phyloP scores from a whole-genome alignment of 1,140 invertebrate species.

The Pristionchus pacificus region DNA sequence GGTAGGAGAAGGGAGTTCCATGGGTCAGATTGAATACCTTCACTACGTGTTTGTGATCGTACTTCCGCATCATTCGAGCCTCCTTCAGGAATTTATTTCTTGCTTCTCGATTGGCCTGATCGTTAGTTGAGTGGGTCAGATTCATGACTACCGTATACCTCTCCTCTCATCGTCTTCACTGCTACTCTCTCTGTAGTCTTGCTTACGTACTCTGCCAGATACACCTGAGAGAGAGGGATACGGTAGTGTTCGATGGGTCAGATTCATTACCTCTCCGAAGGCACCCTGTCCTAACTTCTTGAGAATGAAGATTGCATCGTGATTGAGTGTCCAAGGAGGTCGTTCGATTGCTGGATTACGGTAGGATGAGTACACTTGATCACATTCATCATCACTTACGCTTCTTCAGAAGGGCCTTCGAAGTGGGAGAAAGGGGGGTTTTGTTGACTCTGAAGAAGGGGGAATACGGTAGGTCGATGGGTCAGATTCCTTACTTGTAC shows the following conservation, averaged over 20 bases:
- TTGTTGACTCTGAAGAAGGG: neutral
- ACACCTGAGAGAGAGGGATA: conserved; percentile 12
- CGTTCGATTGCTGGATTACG: neutral
- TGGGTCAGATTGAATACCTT: conserved; percentile 20
- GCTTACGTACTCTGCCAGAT: conserved; percentile 27
- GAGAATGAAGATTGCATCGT: neutral
- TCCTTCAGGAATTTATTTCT: conserved; percentile 40
- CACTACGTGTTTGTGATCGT: conserved; percentile 59
- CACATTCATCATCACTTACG: no score
- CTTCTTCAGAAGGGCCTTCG: no score
- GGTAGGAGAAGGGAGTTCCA: no score
- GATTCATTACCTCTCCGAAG: neutral
- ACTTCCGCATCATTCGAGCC: conserved; percentile 30
- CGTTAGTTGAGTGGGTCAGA: neutral
- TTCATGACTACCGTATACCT: neutral
- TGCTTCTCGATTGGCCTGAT: conserved; percentile 31
- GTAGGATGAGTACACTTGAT: no score
- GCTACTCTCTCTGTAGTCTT: conserved; percentile 27
- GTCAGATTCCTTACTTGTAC: conserved; percentile 14
- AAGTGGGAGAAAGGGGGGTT: no score
- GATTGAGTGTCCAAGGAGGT: neutral
- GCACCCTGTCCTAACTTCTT: neutral
- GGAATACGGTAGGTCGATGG: neutral
- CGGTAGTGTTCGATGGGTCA: neutral
- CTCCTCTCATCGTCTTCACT: conserved; percentile 34